Evolutionary conservation across 2,888 invertebrate species (phyloP).

Genomic region (Uropetala carovei): DNA sequence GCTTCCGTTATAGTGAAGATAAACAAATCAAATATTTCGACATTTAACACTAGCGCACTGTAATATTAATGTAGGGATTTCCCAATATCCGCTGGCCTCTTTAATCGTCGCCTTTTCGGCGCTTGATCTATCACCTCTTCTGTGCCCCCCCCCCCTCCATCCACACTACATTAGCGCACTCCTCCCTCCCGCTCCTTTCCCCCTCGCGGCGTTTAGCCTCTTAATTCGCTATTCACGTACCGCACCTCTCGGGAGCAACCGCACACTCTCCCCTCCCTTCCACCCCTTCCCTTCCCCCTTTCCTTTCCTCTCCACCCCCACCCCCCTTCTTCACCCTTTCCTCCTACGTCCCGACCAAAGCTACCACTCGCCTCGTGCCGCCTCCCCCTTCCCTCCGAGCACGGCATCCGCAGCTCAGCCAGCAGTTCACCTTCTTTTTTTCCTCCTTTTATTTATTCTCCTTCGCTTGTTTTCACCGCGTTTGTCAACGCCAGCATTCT

Average conservation of each 20-base stretch:
- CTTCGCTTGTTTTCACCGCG: conserved; percentile 63
- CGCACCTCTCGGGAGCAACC: background rate
- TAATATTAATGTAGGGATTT: no score
- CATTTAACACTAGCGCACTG: no score
- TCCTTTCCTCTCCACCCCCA: background rate
- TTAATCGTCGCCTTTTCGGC: no score
- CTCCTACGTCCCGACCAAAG: background rate
- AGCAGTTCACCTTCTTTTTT: conserved; percentile 55
- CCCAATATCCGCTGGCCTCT: no score
- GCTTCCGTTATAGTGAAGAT: no score
- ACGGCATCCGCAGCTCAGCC: conserved; percentile 53
- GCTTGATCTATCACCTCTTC: no score
- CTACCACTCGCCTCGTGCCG: background rate
- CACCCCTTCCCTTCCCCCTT: background rate
- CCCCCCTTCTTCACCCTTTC: background rate
- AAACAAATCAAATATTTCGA: no score
- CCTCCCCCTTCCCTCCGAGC: background rate
- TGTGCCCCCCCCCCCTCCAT: background rate
- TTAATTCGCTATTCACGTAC: conserved; percentile 27
- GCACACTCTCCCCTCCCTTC: background rate
- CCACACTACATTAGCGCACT: background rate
- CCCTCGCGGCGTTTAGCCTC: conserved; percentile 17
- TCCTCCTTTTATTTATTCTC: conserved; percentile 60
- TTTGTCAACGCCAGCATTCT: conserved; percentile 64
- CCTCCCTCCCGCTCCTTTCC: background rate